Percentiles rank a stretch among this genome's conserved stretches.
Evolutionary conservation across 2,113 vertebrate species (phyloP).

Genomic region (Perca fluviatilis): DNA sequence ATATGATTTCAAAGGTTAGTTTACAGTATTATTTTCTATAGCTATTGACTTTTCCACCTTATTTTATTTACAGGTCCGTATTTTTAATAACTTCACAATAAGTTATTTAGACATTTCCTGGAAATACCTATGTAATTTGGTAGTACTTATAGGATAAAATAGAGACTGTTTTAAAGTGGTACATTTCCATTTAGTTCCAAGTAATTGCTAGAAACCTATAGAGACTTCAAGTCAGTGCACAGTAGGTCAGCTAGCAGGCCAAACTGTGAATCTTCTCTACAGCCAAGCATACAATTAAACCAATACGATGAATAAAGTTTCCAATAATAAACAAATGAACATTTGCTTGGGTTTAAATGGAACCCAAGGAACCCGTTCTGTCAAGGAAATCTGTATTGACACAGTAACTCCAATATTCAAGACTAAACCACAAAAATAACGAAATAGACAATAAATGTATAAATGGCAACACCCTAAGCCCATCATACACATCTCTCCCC

Average conservation of each 20-base stretch:
- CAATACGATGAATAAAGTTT: too few relatives aligned
- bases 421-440: too few relatives aligned
- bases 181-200: neutral
- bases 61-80: neutral
- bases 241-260: neutral
- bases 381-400: neutral
- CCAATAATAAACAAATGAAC: neutral
- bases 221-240: neutral
- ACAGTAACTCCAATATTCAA: too few relatives aligned
- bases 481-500: too few relatives aligned
- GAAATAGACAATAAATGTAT: too few relatives aligned
- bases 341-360: neutral
- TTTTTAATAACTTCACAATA: neutral
- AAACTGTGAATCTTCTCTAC: neutral
- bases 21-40: too few relatives aligned
- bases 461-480: too few relatives aligned
- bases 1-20: neutral
- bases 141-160: neutral
- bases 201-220: neutral
- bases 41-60: too few relatives aligned
- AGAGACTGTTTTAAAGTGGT: neutral
- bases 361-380: too few relatives aligned
- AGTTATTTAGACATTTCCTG: too few relatives aligned
- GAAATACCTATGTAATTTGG: neutral
- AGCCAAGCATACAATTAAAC: neutral